phyloP scores from a whole-genome alignment of 2,888 invertebrate species.

The Phasia obesa region DNA sequence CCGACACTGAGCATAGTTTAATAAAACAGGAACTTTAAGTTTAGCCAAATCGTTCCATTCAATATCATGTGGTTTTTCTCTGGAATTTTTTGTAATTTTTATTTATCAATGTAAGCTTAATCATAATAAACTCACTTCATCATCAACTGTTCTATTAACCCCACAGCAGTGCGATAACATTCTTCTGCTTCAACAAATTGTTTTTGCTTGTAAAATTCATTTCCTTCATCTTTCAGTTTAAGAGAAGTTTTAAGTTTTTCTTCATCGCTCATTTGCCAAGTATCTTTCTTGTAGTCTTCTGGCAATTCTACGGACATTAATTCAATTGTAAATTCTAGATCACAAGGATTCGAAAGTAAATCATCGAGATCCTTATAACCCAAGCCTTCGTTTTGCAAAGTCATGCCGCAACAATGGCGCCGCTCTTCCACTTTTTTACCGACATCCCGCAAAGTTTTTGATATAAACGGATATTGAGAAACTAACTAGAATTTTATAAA shows the following conservation, averaged over 20 bases:
- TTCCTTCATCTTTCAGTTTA: slow-evolving; percentile 91
- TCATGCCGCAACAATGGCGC: slow-evolving; percentile 94
- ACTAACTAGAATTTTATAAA: slow-evolving; percentile 87
- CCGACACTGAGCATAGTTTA: slow-evolving; percentile 96
- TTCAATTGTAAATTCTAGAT: slow-evolving; percentile 95
- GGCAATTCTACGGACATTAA: slow-evolving; percentile 90
- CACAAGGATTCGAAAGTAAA: slow-evolving; percentile 90
- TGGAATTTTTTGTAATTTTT: slow-evolving; percentile 80
- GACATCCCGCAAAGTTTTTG: slow-evolving; percentile 94
- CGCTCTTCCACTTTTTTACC: slow-evolving; percentile 86
- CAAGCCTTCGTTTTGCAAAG: slow-evolving; percentile 91
- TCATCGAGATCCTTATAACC: slow-evolving; percentile 96
- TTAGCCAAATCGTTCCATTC: slow-evolving; percentile 93
- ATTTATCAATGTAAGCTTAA: slow-evolving; percentile 15
- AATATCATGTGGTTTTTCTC: slow-evolving; percentile 95
- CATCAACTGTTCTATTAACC: slow-evolving; percentile 95
- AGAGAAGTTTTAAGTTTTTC: slow-evolving; percentile 91
- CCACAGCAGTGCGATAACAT: slow-evolving; percentile 92
- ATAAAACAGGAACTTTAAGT: slow-evolving; percentile 91
- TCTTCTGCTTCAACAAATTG: slow-evolving; percentile 89
- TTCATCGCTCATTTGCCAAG: slow-evolving; percentile 94
- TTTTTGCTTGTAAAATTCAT: slow-evolving; percentile 89
- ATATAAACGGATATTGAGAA: slow-evolving; percentile 94
- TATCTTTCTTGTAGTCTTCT: slow-evolving; percentile 95
- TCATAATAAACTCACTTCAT: slow-evolving; percentile 86